Evolutionary conservation across 2,888 invertebrate genomes (phyloP).

Genomic region (Phengaris arion): DNA sequence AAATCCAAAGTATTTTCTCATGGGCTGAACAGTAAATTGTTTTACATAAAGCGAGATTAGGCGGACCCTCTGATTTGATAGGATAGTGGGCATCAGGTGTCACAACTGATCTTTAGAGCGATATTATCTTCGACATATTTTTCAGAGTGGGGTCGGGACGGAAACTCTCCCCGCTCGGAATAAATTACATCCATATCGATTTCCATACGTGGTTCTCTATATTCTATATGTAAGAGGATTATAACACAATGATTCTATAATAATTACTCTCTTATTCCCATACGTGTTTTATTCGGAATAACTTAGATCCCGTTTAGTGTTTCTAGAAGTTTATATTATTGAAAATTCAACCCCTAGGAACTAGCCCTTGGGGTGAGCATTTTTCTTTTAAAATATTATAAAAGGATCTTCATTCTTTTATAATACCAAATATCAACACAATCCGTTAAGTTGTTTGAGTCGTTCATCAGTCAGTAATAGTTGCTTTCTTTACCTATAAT

Average conservation of each 20-base stretch:
- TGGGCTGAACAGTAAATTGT: conserved; percentile 21
- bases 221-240: not conserved
- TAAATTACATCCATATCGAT: conserved; percentile 56
- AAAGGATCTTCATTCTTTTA: too few relatives aligned
- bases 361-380: too few relatives aligned
- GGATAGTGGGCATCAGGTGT: conserved; percentile 71
- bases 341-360: too few relatives aligned
- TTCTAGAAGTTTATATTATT: too few relatives aligned
- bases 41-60: conserved; percentile 43
- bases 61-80: conserved; percentile 53
- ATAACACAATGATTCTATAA: not conserved
- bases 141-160: conserved; percentile 56
- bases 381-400: too few relatives aligned
- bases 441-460: too few relatives aligned
- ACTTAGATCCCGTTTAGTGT: too few relatives aligned
- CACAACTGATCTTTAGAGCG: conserved; percentile 65
- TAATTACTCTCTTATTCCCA: not conserved
- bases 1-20: not conserved
- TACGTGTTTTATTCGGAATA: too few relatives aligned
- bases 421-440: too few relatives aligned
- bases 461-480: too few relatives aligned
- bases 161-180: conserved; percentile 61
- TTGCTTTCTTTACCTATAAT: too few relatives aligned
- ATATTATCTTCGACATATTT: conserved; percentile 73
- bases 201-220: not conserved